These are phyloP conservation scores for Zoanthus sansibaricus DNA, from an alignment of 92 coral and sea anemone genomes.

Conservation along the genomic window DNA sequence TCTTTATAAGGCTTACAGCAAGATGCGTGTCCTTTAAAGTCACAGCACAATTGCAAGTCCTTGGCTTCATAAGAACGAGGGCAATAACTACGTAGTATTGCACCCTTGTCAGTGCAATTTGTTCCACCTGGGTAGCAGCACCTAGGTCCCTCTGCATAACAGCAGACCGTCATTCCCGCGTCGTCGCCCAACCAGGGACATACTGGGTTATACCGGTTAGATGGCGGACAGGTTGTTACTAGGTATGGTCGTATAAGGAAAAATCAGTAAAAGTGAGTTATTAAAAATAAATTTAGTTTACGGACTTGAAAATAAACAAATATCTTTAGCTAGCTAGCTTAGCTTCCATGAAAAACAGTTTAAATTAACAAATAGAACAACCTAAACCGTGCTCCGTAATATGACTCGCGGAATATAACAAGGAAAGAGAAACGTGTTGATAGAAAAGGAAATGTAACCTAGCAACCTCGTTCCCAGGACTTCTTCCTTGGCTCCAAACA, in stretches of 20 bases:
- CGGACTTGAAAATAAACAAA: not conserved
- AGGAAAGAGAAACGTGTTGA: too few relatives aligned
- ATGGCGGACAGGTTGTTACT: conserved; percentile 28
- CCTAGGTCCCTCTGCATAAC: conserved; percentile 71
- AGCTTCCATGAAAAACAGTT: too few relatives aligned
- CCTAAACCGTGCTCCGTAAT: too few relatives aligned
- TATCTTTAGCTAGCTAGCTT: too few relatives aligned
- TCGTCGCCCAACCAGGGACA: conserved; percentile 42
- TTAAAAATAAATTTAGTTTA: not conserved
- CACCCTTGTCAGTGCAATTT: conserved; percentile 69
- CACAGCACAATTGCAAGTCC: conserved; percentile 71
- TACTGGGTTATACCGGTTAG: conserved; percentile 32
- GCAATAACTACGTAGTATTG: conserved; percentile 71
- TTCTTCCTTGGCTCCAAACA: too few relatives aligned
- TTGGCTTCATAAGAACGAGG: conserved; percentile 76
- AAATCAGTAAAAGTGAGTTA: not conserved
- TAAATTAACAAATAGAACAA: too few relatives aligned
- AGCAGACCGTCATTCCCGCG: conserved; percentile 48
- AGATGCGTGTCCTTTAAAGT: conserved; percentile 59
- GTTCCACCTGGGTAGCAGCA: conserved; percentile 85
- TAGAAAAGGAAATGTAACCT: too few relatives aligned
- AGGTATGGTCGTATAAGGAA: not conserved
- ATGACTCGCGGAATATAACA: too few relatives aligned
- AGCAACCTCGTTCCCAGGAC: too few relatives aligned
- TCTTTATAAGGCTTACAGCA: conserved; percentile 67